phyloP scores from a whole-genome alignment of 2,113 vertebrate genomes.

The Danio rerio region DNA sequence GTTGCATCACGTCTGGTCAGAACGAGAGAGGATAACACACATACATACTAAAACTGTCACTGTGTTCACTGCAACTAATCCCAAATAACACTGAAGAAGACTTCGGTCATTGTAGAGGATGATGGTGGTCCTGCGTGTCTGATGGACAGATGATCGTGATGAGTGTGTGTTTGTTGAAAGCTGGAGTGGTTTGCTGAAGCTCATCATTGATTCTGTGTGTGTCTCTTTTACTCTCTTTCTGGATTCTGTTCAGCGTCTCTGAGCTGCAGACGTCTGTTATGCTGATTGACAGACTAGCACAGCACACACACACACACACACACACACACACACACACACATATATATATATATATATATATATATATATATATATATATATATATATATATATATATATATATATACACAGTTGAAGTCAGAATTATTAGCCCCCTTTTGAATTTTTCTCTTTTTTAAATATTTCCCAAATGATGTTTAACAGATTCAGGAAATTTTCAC shows the following conservation, averaged over 20 bases:
- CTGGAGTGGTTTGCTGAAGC: not conserved
- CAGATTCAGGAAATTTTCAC: no score
- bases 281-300: conserved; percentile 35
- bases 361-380: no score
- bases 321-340: not conserved
- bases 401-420: no score
- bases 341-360: no score
- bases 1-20: not conserved
- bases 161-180: conserved; percentile 9
- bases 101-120: not conserved
- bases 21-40: not conserved
- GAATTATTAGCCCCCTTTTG: no score
- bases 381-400: no score
- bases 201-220: not conserved
- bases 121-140: not conserved
- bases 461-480: no score
- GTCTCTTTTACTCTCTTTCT: not conserved
- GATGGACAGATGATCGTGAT: conserved; percentile 12
- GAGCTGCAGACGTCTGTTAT: conserved; percentile 5
- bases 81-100: not conserved
- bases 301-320: not conserved
- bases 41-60: not conserved
- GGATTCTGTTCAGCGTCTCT: not conserved
- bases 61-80: not conserved
- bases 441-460: no score